These are phyloP conservation scores for Prinia subflava DNA, from an alignment of 2,113 vertebrate species.

Conservation along the genomic window DNA sequence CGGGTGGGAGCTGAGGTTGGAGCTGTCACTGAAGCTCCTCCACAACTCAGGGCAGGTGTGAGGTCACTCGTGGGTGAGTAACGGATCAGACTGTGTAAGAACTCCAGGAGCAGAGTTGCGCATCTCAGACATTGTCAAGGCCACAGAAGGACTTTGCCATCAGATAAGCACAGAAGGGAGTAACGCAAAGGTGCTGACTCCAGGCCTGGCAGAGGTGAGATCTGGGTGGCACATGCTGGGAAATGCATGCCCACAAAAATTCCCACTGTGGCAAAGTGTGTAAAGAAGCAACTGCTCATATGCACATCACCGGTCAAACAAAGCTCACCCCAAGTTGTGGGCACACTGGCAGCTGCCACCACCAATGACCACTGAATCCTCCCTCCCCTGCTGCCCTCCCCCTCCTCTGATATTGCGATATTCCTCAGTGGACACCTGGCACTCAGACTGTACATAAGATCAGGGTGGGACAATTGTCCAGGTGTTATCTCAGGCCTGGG, in stretches of 20 bases:
- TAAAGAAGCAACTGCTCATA: background rate
- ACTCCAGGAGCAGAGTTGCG: background rate
- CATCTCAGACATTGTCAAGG: background rate
- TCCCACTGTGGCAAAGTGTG: background rate
- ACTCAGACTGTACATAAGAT: background rate
- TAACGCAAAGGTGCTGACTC: background rate
- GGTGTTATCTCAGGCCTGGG: background rate
- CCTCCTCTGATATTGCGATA: background rate
- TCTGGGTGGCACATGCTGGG: background rate
- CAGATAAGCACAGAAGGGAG: background rate
- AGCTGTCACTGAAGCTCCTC: background rate
- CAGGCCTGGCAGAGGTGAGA: background rate
- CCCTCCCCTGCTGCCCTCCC: background rate
- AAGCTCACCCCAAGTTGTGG: background rate
- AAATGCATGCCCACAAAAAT: background rate
- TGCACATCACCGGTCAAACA: background rate
- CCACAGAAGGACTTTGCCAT: background rate
- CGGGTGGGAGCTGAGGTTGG: background rate
- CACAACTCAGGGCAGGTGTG: background rate
- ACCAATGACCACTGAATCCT: background rate
- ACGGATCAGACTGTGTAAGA: background rate
- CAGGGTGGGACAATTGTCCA: background rate
- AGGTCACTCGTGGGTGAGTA: too few relatives aligned
- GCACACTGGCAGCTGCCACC: background rate
- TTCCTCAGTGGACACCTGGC: background rate